Conservation (phyloP, 1,140 invertebrate genomes). For the Belonocnema kinseyi region DNA sequence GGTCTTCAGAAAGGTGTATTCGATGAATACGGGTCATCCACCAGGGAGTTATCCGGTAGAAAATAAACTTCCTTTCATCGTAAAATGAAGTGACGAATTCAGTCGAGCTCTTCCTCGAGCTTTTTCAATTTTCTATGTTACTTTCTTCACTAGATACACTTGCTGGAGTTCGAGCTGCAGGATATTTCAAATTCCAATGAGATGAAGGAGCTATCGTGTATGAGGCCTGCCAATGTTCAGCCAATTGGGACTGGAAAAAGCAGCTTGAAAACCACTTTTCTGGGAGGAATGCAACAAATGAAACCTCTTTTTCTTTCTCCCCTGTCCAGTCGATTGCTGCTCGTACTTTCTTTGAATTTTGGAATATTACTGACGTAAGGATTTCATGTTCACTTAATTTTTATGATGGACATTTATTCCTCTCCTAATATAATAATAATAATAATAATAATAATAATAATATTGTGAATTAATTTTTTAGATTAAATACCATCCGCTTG, state of each 20-base stretch:
- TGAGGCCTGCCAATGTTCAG: conserved; percentile 45
- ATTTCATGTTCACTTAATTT: background rate
- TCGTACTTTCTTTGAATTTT: conserved; percentile 71
- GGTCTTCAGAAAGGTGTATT: conserved; percentile 79
- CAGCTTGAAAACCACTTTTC: conserved; percentile 32
- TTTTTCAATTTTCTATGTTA: conserved; percentile 3
- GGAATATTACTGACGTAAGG: conserved; percentile 75
- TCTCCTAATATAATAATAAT: background rate
- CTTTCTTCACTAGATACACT: conserved; percentile 50
- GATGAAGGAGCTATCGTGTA: background rate
- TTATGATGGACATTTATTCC: background rate
- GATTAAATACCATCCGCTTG: conserved; percentile 69
- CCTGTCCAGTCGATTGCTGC: conserved; percentile 65
- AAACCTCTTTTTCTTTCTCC: conserved; percentile 71
- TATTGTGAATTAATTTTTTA: conserved; percentile 69
- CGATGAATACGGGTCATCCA: conserved; percentile 79
- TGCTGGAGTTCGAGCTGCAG: conserved; percentile 67
- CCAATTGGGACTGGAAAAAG: background rate
- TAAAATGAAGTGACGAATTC: background rate
- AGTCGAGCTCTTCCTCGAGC: background rate
- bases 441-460: background rate
- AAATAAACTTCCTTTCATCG: conserved; percentile 7
- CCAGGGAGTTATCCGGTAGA: conserved; percentile 81
- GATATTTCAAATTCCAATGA: conserved; percentile 31
- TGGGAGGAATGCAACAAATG: conserved; percentile 70